Conservation (phyloP, 2,113 vertebrate species). For the Pterocles gutturalis region DNA sequence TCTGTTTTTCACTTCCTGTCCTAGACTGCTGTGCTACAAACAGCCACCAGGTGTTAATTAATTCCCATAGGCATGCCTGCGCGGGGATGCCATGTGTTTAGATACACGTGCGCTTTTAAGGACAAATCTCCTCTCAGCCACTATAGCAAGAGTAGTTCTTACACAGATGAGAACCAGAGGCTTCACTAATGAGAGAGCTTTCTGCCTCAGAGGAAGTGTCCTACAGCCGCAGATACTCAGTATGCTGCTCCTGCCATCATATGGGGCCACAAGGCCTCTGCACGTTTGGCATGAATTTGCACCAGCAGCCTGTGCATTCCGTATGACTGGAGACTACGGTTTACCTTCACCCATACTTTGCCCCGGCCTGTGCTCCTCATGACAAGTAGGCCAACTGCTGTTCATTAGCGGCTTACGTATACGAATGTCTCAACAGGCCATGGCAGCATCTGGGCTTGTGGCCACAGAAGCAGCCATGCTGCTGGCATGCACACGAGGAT, state of each 20-base stretch:
- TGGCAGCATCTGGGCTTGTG: neutral
- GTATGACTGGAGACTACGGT: neutral
- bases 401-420: rapidly evolving
- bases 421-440: neutral
- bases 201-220: neutral
- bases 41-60: constrained; percentile 53
- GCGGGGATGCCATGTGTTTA: neutral
- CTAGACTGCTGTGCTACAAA: constrained; percentile 18
- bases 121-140: neutral
- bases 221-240: neutral
- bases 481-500: rapidly evolving
- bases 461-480: rapidly evolving
- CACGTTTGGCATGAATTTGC: neutral
- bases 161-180: neutral
- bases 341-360: neutral
- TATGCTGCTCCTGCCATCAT: neutral
- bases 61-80: neutral
- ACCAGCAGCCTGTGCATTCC: neutral
- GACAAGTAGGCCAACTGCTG: rapidly evolving
- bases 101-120: neutral
- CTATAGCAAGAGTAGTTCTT: neutral
- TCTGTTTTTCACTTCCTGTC: neutral
- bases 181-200: neutral
- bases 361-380: neutral
- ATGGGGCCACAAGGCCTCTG: neutral